A percentile compares a stretch with the other conserved stretches of the same genome.
phyloP scores from a whole-genome alignment of 1,140 invertebrate genomes.

The Steinernema feltiae region DNA sequence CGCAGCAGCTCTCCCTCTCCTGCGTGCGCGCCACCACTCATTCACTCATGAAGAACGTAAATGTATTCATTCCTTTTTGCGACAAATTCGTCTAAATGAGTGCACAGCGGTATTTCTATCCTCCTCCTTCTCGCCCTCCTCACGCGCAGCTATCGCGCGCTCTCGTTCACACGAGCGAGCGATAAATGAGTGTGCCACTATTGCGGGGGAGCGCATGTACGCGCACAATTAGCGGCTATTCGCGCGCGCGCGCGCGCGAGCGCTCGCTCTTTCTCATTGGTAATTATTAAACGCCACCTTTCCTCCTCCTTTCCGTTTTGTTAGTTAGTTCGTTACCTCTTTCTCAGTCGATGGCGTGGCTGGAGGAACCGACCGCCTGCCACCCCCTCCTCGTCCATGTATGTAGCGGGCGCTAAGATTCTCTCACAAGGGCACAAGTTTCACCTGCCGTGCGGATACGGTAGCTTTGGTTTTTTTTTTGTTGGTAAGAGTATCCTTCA shows the following conservation, averaged over 20 bases:
- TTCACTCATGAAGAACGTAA: not conserved
- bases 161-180: too few species aligned
- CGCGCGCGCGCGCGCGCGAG: not conserved
- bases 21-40: not conserved
- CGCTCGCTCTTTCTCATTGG: not conserved
- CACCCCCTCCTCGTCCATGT: too few species aligned
- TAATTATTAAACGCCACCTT: not conserved
- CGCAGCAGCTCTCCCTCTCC: not conserved
- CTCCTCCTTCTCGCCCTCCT: too few species aligned
- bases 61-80: too few species aligned
- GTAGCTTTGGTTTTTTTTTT: not conserved
- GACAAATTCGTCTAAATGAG: not conserved
- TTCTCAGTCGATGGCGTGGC: too few species aligned
- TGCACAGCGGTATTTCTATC: constrained; percentile 12
- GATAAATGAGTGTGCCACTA: not conserved
- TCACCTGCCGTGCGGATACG: too few species aligned
- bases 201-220: not conserved
- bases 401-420: too few species aligned
- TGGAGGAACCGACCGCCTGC: too few species aligned
- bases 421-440: too few species aligned
- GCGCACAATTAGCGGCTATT: constrained; percentile 6
- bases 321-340: too few species aligned
- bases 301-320: not conserved
- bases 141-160: too few species aligned
- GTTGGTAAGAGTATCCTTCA: not conserved